Base-by-base conservation (phyloP, 2,797 vertebrate species). In the Emys orbicularis region DNA sequence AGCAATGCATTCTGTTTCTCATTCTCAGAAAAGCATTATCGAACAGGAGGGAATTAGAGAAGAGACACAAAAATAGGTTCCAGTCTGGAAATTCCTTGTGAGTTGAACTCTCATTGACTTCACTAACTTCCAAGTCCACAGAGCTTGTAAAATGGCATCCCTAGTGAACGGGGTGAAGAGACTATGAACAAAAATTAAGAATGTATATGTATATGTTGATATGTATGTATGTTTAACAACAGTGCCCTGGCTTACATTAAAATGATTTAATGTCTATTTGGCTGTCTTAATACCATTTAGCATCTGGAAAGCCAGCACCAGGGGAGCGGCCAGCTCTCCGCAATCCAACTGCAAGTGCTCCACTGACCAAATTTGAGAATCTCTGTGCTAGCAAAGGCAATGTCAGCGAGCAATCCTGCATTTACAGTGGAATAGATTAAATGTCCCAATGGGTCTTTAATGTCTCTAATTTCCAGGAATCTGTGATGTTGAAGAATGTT, bases 391-490 rank as follows among this genome's bases (percentile, higher is more conserved):
- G 80, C 80, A 93, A 79, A 56, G 3, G 3, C 23, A 53, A 77
- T 87, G 41, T 4, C 9, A 86, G 93, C 12, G 23, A 15, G 47
- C 34, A 90, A 91, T 50, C 0, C 0, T 41, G 88, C 90, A 87
- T 61, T 74, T 86, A 7, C 31, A 54, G 5, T 21, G 8, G 31
- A 23, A 2, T 61, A 94, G 84, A 92, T 94, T 94, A 94, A 93
- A 65, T 91, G 47, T 37, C 34, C 49, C 72, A 29, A 21, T 1
- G 0, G 2, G 0, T 91, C 91, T 87, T 87, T 96, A 77, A 87
- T 94, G 88, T 90, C 57, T 86, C 41, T 31, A 76, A 34, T 31
- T 82, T 44, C 54, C 95, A 83, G 83, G 93, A 88, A 12, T 91
- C 85, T 83, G 5, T 89, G 65, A 85, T 86, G 82, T 85, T 90